Conservation (phyloP, 2,797 vertebrate species). For the Sternotherus odoratus region DNA sequence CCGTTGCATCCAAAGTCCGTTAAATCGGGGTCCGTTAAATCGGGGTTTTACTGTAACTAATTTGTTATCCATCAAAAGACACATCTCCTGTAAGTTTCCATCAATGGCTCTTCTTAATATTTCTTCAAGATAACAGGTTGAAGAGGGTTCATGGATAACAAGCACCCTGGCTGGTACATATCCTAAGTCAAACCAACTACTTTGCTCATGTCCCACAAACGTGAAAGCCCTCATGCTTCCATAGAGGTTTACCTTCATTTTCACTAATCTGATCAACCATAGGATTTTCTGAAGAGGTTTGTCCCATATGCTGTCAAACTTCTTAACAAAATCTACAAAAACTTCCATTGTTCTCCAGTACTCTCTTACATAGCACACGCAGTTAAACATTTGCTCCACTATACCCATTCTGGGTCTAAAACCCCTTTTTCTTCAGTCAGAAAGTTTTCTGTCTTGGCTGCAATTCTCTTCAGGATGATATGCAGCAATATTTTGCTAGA, state of each 20-base stretch:
- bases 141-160: background rate
- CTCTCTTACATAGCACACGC: background rate
- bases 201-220: background rate
- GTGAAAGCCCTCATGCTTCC: background rate
- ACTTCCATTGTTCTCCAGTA: background rate
- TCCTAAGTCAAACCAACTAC: background rate
- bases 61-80: background rate
- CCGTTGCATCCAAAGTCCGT: too few species aligned
- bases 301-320: background rate
- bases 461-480: background rate
- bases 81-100: background rate
- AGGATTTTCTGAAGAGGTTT: background rate
- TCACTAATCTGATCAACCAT: background rate
- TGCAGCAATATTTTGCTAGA: background rate
- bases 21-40: too few species aligned
- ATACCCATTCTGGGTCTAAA: background rate
- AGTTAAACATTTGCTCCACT: background rate
- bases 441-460: background rate
- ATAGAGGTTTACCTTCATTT: background rate
- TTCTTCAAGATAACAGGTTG: background rate
- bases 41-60: too few species aligned
- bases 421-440: background rate
- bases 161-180: background rate
- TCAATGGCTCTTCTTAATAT: background rate
- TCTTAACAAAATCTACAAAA: background rate